Conservation (phyloP, 2,888 invertebrate genomes). For the Coremacera marginata region DNA sequence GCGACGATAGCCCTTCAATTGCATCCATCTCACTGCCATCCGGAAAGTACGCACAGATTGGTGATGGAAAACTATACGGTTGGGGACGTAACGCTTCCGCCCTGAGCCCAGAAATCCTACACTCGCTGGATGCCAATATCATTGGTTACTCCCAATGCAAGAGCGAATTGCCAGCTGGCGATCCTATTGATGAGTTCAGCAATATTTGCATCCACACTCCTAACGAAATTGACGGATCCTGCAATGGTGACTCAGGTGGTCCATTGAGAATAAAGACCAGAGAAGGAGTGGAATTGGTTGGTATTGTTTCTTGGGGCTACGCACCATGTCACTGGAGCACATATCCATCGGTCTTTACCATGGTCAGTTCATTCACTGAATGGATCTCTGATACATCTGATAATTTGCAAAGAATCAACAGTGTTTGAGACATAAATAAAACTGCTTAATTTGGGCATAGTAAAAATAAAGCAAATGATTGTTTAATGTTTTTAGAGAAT, state of each 20-base stretch:
- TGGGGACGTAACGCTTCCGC: conserved; percentile 62
- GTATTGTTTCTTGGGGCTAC: conserved; percentile 71
- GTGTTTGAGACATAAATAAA: too few relatives aligned
- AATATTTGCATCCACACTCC: conserved; percentile 58
- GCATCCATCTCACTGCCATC: conserved; percentile 51
- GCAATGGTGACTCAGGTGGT: conserved; percentile 54
- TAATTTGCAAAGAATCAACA: too few relatives aligned
- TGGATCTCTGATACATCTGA: conserved; percentile 58
- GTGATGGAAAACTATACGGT: conserved; percentile 54
- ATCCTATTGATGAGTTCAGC: conserved; percentile 27
- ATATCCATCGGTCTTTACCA: conserved; percentile 69
- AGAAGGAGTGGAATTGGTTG: conserved; percentile 56
- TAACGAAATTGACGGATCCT: conserved; percentile 65
- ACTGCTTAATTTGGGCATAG: too few relatives aligned
- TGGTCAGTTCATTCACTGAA: conserved; percentile 54
- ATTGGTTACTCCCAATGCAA: conserved; percentile 52
- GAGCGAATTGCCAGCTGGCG: conserved; percentile 49
- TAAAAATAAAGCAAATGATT: too few relatives aligned
- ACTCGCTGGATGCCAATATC: conserved; percentile 55
- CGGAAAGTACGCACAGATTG: conserved; percentile 47
- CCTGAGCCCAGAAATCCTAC: conserved; percentile 53
- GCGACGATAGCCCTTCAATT: conserved; percentile 53
- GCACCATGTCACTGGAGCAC: conserved; percentile 67
- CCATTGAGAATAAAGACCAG: conserved; percentile 54
- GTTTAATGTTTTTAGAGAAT: too few relatives aligned